Base-by-base conservation (phyloP, 2,797 vertebrate species). In the Spea hammondii region DNA sequence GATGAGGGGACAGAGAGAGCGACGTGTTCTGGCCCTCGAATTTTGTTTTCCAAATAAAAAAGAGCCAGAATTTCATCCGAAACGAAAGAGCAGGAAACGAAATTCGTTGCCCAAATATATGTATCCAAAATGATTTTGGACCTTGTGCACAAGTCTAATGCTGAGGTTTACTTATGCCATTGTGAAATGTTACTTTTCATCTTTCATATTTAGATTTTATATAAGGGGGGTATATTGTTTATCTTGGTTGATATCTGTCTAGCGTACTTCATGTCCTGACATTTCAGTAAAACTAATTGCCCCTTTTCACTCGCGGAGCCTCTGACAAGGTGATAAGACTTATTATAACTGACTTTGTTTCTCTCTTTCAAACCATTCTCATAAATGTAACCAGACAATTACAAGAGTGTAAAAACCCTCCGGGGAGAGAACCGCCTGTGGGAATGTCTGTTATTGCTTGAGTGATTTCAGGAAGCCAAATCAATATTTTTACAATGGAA, bases 381-480 rank as follows among this genome's bases (percentile, higher is more conserved):
- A 72, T 72, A 69, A 81, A 81, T 73, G 65, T 72, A 77, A 81
- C 53, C 64, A 77, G 79, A 81, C 74, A 81, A 77, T 81, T 81
- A 77, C 79, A 77, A 60, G 74, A 73, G 70, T 72, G 79, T 73
- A 77, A 73, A 81, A 80, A 76, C 54, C 74, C 69, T 76, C 64
- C 47, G 9, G 70, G 79, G 74, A 66, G 17, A 69, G 65, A 73
- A 49, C 17, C 64, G 77, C 79, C 74, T 81, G 79, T 55, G 73
- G 74, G 73, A 64, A 68, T 77, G 68, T 67, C 70, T 75, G 59
- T 76, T 72, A 76, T 8, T 64, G 70, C 79, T n/a, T 48, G 53
- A 77, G n/a, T 77, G 64, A 62, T 81, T 77, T 71, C 65, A 64
- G 79, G 69, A 81, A 73, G 74, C 62, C 49, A 48, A 81, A 81